Evolutionary conservation across 2,113 vertebrate genomes (phyloP).

Genomic region (Xiphophorus couchianus): DNA sequence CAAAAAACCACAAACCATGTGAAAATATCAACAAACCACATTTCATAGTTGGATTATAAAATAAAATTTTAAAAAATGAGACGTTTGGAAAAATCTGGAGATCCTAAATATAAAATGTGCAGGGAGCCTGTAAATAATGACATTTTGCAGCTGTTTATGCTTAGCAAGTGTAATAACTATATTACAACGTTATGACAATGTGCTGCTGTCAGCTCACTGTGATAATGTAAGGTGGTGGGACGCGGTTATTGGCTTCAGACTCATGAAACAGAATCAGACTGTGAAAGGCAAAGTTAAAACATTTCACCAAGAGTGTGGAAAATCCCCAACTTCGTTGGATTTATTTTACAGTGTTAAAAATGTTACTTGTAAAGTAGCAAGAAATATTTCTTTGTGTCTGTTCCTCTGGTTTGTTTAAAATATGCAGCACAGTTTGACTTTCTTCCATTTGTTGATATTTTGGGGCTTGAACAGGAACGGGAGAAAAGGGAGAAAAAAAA

Average conservation of each 20-base stretch:
- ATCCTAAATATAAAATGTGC: too few species aligned
- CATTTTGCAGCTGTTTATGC: background rate
- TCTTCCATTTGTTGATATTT: slow-evolving; percentile 51
- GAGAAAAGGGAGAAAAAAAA: slow-evolving; percentile 55
- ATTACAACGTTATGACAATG: background rate
- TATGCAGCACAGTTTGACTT: slow-evolving; percentile 19
- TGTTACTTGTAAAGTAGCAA: background rate
- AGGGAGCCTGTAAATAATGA: too few species aligned
- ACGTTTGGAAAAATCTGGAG: too few species aligned
- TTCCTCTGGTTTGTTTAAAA: background rate
- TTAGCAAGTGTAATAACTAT: background rate
- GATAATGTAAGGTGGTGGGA: background rate
- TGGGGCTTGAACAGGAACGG: slow-evolving; percentile 15
- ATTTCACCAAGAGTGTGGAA: background rate
- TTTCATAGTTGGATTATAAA: too few species aligned
- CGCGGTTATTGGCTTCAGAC: slow-evolving; percentile 8
- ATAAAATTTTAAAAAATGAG: too few species aligned
- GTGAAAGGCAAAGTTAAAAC: background rate
- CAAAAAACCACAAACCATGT: too few species aligned
- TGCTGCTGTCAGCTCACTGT: slow-evolving; percentile 5
- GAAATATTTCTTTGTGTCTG: background rate
- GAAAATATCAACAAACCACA: too few species aligned
- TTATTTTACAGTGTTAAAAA: background rate
- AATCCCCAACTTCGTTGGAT: background rate
- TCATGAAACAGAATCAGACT: background rate